phyloP scores from a whole-genome alignment of 2,797 vertebrate species.

The Hydrophis major region DNA sequence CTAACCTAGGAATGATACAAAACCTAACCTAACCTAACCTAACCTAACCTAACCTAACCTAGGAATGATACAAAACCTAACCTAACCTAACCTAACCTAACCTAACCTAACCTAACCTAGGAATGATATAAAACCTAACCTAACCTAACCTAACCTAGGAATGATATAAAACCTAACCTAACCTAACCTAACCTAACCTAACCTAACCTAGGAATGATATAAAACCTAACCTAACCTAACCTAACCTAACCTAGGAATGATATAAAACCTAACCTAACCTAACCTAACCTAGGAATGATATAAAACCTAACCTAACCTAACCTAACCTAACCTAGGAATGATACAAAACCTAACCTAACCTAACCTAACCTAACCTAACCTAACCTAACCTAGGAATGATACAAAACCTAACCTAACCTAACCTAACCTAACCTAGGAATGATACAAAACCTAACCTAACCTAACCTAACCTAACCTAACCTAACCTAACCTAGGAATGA shows the following conservation, averaged over 20 bases:
- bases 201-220: neutral
- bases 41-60: no score
- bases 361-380: no score
- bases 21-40: no score
- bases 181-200: no score
- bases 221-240: neutral
- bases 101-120: neutral
- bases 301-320: neutral
- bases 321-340: neutral
- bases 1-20: neutral
- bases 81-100: no score
- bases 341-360: neutral
- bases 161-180: neutral
- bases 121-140: neutral
- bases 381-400: neutral
- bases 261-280: neutral
- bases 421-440: neutral
- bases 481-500: neutral
- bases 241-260: neutral
- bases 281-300: neutral
- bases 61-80: neutral
- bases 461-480: no score
- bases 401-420: neutral
- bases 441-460: neutral
- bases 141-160: neutral